phyloP scores from a whole-genome alignment of 2,888 invertebrate species.

The Harpalus rubripes region DNA sequence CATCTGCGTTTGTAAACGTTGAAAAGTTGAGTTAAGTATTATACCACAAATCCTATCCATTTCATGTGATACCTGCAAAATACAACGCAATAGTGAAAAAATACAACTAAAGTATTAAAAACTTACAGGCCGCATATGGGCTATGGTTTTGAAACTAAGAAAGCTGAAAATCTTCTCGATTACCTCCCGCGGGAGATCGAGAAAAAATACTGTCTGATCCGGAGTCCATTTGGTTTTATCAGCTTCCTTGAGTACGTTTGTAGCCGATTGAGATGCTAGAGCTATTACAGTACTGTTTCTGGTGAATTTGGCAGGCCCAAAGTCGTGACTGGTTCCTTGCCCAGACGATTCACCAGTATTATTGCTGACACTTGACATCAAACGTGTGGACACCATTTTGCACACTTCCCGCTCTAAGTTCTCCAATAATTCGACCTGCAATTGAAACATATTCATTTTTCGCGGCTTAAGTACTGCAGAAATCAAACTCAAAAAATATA shows the following conservation, averaged over 20 bases:
- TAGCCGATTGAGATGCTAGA: slow-evolving; percentile 64
- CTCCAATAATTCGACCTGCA: slow-evolving; percentile 42
- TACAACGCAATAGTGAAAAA: slow-evolving; percentile 17
- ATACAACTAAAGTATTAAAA: slow-evolving; percentile 40
- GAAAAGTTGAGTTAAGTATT: slow-evolving; percentile 91
- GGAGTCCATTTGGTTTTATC: slow-evolving; percentile 71
- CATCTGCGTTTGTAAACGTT: slow-evolving; percentile 91
- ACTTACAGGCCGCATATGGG: slow-evolving; percentile 89
- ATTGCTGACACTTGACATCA: slow-evolving; percentile 78
- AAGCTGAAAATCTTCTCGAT: slow-evolving; percentile 88
- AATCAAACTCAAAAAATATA: neutral
- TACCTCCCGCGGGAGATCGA: slow-evolving; percentile 90
- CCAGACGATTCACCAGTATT: slow-evolving; percentile 74
- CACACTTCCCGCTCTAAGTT: slow-evolving; percentile 54
- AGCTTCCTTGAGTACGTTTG: slow-evolving; percentile 69
- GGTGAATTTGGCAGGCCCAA: slow-evolving; percentile 74
- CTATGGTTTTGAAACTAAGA: slow-evolving; percentile 87
- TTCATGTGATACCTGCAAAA: slow-evolving; percentile 86
- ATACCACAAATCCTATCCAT: slow-evolving; percentile 90
- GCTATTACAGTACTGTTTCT: slow-evolving; percentile 71
- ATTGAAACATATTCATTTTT: slow-evolving; percentile 32
- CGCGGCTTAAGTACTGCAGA: neutral
- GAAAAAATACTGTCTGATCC: slow-evolving; percentile 76
- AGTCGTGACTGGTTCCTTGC: slow-evolving; percentile 69
- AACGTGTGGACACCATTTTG: slow-evolving; percentile 80